Evolutionary conservation across 2,113 vertebrate species (phyloP), one percentile per base, ranked within the genome.

Genomic region (Phyllostomus discolor): DNA sequence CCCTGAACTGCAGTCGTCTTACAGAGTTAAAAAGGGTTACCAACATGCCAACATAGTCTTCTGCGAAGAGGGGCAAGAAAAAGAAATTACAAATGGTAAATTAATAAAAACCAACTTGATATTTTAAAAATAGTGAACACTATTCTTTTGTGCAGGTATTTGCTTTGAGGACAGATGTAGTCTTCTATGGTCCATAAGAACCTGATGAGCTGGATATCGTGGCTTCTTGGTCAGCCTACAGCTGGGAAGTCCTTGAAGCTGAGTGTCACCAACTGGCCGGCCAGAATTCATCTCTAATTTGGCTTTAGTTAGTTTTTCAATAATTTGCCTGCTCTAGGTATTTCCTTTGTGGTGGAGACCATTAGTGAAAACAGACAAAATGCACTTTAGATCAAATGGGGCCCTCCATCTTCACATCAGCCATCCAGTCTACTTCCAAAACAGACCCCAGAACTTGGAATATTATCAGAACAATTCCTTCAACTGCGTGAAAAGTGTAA

Each of bases 1-100:
- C 41, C 62, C 7, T 7, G 69, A n/a, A 62, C 24, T 26, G 10
- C 24, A 57, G 52, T 82, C 84, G 33, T 59, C 31, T 81, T 69
- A 52, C 12, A n/a, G 78, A 94, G 83, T 91, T 35, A 75, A 97
- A 98, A 96, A 33, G 46, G 35, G 41, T 88, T 33, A 85, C 82
- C 67, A 52, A 69, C 17, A 85, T 78, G 70, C 70, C 84, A 92
- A 88, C 50, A 84, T 1, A 73, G 38, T 95, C 35, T 82, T 69
- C 50, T 78, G 66, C 59, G 78, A 92, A 46, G 46, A 50, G 24
- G 14, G 19, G 10, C 19, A 82, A 48, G 31, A 48, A 88, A 41
- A 46, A 41, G 38, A 88, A 90, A 89, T 82, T 91, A 82, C 1
- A 69, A 91, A 41, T 48, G 64, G 22, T 33, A 26, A 90, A 84